These are phyloP conservation scores for Riptortus pedestris DNA, from an alignment of 1,140 invertebrate genomes.

Conservation along the genomic window DNA sequence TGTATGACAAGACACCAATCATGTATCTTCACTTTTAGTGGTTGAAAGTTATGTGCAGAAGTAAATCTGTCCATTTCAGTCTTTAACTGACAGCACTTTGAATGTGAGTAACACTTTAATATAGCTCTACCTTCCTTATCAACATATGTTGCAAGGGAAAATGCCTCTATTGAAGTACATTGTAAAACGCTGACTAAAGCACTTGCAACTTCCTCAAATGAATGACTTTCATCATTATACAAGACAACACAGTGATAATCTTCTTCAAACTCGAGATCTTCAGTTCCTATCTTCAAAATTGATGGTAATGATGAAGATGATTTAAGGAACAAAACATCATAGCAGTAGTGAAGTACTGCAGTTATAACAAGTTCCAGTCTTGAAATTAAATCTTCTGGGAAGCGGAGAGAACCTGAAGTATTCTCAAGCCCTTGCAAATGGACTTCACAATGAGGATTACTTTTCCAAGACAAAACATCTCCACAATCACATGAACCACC, in stretches of 20 bases:
- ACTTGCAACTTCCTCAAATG: slow-evolving; percentile 89
- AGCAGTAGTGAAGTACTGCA: slow-evolving; percentile 68
- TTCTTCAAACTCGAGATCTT: slow-evolving; percentile 43
- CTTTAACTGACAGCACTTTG: slow-evolving; percentile 63
- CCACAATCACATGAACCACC: slow-evolving; percentile 97
- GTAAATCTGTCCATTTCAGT: slow-evolving; percentile 69
- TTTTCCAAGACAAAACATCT: slow-evolving; percentile 86
- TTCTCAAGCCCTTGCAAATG: slow-evolving; percentile 48
- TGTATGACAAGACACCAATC: slow-evolving; percentile 83
- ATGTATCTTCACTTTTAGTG: slow-evolving; percentile 76
- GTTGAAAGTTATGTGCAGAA: slow-evolving; percentile 60
- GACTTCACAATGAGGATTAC: slow-evolving; percentile 69
- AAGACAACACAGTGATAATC: slow-evolving; percentile 80
- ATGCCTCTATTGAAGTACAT: slow-evolving; percentile 72
- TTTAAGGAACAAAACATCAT: slow-evolving; percentile 65
- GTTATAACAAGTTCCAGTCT: slow-evolving; percentile 59
- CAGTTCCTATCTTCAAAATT: slow-evolving; percentile 35
- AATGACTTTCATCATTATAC: slow-evolving; percentile 94
- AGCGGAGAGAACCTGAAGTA: slow-evolving; percentile 39
- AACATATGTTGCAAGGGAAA: slow-evolving; percentile 86
- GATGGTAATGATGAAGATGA: slow-evolving; percentile 51
- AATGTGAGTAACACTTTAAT: slow-evolving; percentile 67
- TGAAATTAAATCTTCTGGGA: slow-evolving; percentile 55
- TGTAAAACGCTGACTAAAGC: slow-evolving; percentile 76
- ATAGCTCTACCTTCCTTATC: slow-evolving; percentile 87